These are phyloP conservation scores for Parnassius smintheus DNA, from an alignment of 2,888 invertebrate genomes.

Conservation along the genomic window DNA sequence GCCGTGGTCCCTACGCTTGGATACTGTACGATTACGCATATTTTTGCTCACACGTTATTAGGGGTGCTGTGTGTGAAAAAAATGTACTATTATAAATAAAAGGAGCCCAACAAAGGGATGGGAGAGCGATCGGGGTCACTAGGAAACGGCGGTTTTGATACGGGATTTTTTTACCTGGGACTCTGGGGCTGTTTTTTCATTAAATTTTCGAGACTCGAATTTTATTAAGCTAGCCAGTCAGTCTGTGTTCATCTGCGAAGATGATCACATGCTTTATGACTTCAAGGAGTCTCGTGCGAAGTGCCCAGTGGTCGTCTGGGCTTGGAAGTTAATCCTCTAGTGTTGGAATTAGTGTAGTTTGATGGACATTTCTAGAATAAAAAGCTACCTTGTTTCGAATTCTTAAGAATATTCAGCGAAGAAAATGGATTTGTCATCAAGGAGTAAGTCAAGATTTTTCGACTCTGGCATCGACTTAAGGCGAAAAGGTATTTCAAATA, in stretches of 20 bases:
- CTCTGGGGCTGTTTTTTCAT: constrained; percentile 68
- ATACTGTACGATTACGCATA: constrained; percentile 71
- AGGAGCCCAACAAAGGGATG: constrained; percentile 76
- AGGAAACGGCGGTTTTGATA: constrained; percentile 81
- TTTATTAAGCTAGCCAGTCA: constrained; percentile 74
- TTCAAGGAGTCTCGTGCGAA: constrained; percentile 45
- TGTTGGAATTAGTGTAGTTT: constrained; percentile 29
- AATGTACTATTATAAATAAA: constrained; percentile 80
- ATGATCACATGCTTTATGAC: constrained; percentile 77
- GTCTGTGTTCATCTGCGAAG: constrained; percentile 80
- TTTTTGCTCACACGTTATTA: constrained; percentile 77
- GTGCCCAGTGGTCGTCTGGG: constrained; percentile 60
- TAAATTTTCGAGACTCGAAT: constrained; percentile 59
- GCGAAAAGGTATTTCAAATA: constrained; percentile 67
- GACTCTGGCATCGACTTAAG: constrained; percentile 78
- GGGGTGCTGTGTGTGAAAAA: constrained; percentile 80
- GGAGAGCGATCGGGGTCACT: constrained; percentile 80
- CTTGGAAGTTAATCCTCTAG: constrained; percentile 30
- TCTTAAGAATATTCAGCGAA: constrained; percentile 40
- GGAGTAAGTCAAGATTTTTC: constrained; percentile 81
- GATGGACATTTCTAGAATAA: constrained; percentile 32
- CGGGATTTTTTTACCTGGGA: constrained; percentile 77
- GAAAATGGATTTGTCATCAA: constrained; percentile 73
- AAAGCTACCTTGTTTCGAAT: constrained; percentile 21
- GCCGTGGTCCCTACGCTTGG: constrained; percentile 42